Conservation (phyloP, 92 coral and sea anemone species). For the Meandrina meandrites region DNA sequence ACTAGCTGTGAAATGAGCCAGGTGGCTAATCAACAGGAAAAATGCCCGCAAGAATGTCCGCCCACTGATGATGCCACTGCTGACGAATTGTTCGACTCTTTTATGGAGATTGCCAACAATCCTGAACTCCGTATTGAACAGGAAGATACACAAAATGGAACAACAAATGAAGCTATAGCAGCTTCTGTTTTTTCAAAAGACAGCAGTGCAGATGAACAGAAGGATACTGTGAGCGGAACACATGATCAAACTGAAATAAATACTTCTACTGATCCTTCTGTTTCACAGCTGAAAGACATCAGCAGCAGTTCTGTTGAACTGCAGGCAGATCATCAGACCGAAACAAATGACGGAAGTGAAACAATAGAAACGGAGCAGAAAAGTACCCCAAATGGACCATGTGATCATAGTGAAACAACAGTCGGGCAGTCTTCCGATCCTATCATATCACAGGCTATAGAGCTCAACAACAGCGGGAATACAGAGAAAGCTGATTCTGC, state of each 20-base stretch:
- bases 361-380: background rate
- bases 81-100: slow-evolving; percentile 79
- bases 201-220: background rate
- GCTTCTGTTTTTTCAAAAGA: background rate
- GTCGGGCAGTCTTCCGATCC: background rate
- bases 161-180: background rate
- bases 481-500: background rate
- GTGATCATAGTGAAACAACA: slow-evolving; percentile 18
- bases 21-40: background rate
- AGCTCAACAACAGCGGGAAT: background rate
- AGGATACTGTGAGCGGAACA: background rate
- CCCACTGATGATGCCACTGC: slow-evolving; percentile 53
- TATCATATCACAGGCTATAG: no score
- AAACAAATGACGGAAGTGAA: background rate
- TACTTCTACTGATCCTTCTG: background rate
- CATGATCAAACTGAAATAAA: slow-evolving; percentile 2
- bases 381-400: background rate
- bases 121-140: slow-evolving; percentile 45
- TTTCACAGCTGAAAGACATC: background rate
- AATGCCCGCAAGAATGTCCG: background rate
- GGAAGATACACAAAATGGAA: background rate
- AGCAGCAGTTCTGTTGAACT: background rate
- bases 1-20: background rate
- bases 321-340: background rate
- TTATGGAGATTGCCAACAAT: slow-evolving; percentile 86